Conservation (phyloP, 2,888 invertebrate genomes). For the Xanthia icteritia region DNA sequence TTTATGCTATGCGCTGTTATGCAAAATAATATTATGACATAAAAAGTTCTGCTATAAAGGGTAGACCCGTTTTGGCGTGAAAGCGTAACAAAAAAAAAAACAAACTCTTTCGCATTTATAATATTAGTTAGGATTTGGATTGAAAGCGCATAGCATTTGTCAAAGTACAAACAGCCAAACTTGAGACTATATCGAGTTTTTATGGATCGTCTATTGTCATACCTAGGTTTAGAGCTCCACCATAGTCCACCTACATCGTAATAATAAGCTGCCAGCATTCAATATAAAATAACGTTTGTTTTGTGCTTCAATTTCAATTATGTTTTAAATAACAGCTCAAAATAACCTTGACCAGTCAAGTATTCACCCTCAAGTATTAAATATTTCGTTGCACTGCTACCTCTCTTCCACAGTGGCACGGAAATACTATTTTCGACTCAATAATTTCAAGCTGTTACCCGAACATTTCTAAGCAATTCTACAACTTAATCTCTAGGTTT, state of each 20-base stretch:
- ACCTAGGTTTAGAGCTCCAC: neutral
- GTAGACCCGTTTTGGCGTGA: no score
- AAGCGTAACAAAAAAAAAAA: no score
- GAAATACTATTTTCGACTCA: conserved; percentile 37
- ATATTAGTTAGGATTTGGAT: no score
- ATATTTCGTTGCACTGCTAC: conserved; percentile 25
- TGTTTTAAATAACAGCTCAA: neutral
- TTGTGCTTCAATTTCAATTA: neutral
- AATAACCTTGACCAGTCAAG: neutral
- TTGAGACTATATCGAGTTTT: neutral
- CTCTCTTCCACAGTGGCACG: neutral
- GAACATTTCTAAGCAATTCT: conserved; percentile 26
- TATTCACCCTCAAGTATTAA: conserved; percentile 15
- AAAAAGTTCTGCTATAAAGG: no score
- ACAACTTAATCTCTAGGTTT: conserved; percentile 21
- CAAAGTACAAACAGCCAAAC: neutral
- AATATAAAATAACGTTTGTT: neutral
- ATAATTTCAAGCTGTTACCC: conserved; percentile 25
- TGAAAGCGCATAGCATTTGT: no score
- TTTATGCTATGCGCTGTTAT: no score
- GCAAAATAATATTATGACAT: no score
- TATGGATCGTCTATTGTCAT: neutral
- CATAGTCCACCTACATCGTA: no score
- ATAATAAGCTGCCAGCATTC: neutral
- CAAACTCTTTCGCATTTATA: no score